Percentiles rank a stretch among this genome's conserved stretches.
phyloP scores from a whole-genome alignment of 2,113 vertebrate species.

The Macrotis lagotis region DNA sequence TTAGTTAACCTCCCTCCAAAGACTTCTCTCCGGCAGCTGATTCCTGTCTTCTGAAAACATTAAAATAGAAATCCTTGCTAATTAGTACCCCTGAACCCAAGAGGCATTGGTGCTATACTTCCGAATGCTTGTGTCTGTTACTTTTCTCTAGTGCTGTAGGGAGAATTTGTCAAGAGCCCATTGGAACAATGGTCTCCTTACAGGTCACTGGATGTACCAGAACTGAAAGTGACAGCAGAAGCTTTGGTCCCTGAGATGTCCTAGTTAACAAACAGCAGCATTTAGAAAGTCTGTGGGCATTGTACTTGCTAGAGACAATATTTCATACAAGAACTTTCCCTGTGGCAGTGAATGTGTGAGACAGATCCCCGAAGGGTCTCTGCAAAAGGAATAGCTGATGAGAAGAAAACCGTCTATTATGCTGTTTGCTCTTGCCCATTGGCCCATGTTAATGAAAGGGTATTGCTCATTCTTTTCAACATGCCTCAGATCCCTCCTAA shows the following conservation, averaged over 20 bases:
- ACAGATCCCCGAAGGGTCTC: neutral
- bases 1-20: neutral
- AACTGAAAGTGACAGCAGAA: neutral
- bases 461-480: constrained; percentile 70
- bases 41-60: neutral
- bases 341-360: neutral
- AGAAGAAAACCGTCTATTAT: neutral
- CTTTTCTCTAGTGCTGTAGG: neutral
- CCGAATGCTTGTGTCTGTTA: neutral
- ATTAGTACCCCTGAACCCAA: neutral
- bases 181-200: neutral
- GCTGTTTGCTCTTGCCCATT: neutral
- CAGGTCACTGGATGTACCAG: neutral
- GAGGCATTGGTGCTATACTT: neutral
- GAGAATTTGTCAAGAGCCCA: neutral
- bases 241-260: neutral
- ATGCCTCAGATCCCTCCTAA: constrained; percentile 62
- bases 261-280: neutral
- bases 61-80: neutral
- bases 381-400: neutral
- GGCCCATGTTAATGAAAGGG: constrained; percentile 36
- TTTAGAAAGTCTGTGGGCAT: neutral
- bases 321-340: neutral
- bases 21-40: neutral
- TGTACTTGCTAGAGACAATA: neutral